Conservation (phyloP, 2,113 vertebrate species). For the Corapipo altera region DNA sequence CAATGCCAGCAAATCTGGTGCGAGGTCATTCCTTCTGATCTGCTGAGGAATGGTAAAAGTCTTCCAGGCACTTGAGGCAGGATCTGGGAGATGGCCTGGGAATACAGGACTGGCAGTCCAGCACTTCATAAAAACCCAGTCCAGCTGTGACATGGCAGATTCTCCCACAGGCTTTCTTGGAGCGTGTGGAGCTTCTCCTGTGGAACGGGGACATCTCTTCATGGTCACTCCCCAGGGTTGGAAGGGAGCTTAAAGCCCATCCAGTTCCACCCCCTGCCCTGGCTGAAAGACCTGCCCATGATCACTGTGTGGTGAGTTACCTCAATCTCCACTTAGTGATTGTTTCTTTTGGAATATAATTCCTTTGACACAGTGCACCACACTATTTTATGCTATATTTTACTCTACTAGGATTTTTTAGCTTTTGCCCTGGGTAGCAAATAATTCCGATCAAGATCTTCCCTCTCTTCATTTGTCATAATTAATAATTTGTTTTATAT, state of each 20-base stretch:
- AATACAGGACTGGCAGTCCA: not conserved
- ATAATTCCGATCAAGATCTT: not conserved
- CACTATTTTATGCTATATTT: not conserved
- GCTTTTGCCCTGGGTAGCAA: not conserved
- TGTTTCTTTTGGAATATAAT: not conserved
- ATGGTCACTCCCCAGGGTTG: not conserved
- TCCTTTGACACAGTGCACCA: not conserved
- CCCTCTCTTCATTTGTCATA: not conserved
- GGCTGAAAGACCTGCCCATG: not conserved
- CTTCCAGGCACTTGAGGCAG: not conserved
- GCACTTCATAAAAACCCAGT: no score
- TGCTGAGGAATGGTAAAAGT: not conserved
- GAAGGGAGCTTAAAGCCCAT: no score
- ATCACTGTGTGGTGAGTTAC: not conserved
- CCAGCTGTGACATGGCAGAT: not conserved
- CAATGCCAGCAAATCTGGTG: not conserved
- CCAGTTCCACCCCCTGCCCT: no score
- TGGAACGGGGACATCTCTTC: not conserved
- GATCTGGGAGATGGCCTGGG: not conserved
- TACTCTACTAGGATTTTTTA: not conserved
- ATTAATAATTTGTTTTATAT: not conserved
- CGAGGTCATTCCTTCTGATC: not conserved
- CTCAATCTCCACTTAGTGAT: not conserved
- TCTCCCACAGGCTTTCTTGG: not conserved
- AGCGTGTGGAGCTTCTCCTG: not conserved